These are phyloP conservation scores for Agapetus fuscipes DNA, from an alignment of 2,888 invertebrate species.

Conservation along the genomic window DNA sequence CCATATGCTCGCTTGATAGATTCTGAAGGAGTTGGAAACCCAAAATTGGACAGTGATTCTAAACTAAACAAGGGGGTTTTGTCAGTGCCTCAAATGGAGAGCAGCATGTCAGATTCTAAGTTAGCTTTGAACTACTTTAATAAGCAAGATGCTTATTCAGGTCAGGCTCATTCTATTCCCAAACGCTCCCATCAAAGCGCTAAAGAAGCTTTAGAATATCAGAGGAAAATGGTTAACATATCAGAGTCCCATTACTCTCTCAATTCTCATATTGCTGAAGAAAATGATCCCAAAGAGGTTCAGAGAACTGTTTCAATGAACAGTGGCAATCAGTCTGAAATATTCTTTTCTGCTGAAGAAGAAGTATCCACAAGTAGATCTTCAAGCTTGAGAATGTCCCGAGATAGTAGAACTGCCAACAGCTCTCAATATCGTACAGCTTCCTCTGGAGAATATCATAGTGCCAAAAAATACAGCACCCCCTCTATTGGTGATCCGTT, in stretches of 20 bases:
- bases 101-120: conserved; percentile 79
- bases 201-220: conserved; percentile 29
- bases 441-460: conserved; percentile 31
- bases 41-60: conserved; percentile 63
- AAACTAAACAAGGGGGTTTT: conserved; percentile 50
- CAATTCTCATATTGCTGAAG: conserved; percentile 47
- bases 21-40: conserved; percentile 41
- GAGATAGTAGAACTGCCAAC: conserved; percentile 37
- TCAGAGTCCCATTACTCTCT: conserved; percentile 62
- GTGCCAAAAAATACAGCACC: conserved; percentile 16
- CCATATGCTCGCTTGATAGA: conserved; percentile 75
- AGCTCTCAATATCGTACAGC: conserved; percentile 46
- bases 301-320: conserved; percentile 81
- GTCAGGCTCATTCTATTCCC: conserved; percentile 18
- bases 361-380: conserved; percentile 64
- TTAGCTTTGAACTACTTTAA: conserved; percentile 68
- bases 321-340: conserved; percentile 84
- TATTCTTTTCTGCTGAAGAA: conserved; percentile 90
- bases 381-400: conserved; percentile 58
- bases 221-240: conserved; percentile 42
- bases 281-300: conserved; percentile 53
- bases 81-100: conserved; percentile 56
- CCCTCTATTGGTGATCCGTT: conserved; percentile 17
- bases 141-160: conserved; percentile 39
- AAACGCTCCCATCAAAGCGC: conserved; percentile 35